Conservation (phyloP, 2,797 vertebrate genomes). For the Malurus leucopterus region DNA sequence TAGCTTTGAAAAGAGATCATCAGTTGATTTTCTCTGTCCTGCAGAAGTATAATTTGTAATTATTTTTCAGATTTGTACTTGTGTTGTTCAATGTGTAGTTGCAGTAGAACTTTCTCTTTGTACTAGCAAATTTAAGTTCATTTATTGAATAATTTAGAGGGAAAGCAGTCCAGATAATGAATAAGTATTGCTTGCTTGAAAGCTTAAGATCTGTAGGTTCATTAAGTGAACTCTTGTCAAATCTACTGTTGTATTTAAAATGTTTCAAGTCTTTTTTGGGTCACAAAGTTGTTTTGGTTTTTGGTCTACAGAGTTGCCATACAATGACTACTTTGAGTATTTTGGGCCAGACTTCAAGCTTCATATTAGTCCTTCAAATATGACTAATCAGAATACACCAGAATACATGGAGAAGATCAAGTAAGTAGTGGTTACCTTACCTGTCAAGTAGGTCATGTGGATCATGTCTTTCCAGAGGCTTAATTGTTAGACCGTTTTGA, state of each 20-base stretch:
- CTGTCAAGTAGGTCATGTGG: background rate
- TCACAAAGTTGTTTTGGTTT: background rate
- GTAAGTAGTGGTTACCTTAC: conserved; percentile 68
- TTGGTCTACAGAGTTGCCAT: conserved; percentile 81
- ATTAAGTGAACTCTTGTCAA: background rate
- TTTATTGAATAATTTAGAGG: background rate
- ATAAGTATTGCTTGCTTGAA: background rate
- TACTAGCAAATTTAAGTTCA: background rate
- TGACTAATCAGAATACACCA: conserved; percentile 92
- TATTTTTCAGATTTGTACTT: background rate
- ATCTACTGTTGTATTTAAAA: background rate
- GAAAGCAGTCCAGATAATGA: background rate
- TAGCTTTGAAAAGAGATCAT: background rate
- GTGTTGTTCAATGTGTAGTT: background rate
- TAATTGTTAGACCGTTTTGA: background rate
- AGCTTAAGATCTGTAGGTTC: background rate
- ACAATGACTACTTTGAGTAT: conserved; percentile 96
- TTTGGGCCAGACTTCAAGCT: conserved; percentile 92
- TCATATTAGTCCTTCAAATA: conserved; percentile 93
- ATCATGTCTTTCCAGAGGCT: background rate
- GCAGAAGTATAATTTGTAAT: background rate
- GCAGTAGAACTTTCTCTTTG: background rate
- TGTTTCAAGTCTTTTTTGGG: background rate
- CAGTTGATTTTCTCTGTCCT: background rate
- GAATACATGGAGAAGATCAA: conserved; percentile 95